These are phyloP conservation scores for Anisognathus igniventris DNA, from an alignment of 2,797 vertebrate genomes.

Conservation along the genomic window DNA sequence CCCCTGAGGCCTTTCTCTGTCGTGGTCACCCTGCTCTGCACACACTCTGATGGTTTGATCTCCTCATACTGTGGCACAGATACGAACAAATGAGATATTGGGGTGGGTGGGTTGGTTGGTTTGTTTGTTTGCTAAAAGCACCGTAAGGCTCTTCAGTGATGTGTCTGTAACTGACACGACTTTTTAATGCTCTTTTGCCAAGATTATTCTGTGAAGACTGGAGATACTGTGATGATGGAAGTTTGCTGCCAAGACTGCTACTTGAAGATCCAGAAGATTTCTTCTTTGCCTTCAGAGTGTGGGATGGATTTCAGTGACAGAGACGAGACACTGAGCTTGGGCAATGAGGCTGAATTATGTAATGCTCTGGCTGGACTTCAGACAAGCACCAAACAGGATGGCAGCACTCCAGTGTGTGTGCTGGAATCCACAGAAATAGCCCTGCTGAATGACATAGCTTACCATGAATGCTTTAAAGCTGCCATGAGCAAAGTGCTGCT, in stretches of 20 bases:
- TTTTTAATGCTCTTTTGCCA: not conserved
- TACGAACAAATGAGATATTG: not conserved
- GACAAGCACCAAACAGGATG: constrained; percentile 72
- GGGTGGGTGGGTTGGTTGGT: accelerated
- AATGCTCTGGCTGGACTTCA: constrained; percentile 88
- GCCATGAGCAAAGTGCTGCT: constrained; percentile 84
- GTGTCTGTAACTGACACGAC: not conserved
- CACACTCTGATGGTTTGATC: not conserved
- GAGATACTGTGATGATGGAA: constrained; percentile 85
- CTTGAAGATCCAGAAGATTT: constrained; percentile 85
- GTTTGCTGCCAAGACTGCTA: constrained; percentile 90
- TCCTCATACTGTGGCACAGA: not conserved
- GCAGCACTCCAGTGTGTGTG: constrained; percentile 70
- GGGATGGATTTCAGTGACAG: constrained; percentile 60
- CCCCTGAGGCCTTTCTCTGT: not conserved
- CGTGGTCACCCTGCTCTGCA: not conserved
- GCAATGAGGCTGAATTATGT: constrained; percentile 89
- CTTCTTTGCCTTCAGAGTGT: constrained; percentile 66
- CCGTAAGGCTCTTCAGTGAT: not conserved
- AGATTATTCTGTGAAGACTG: constrained; percentile 81
- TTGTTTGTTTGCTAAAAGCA: not conserved
- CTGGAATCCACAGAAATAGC: constrained; percentile 91
- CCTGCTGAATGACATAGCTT: constrained; percentile 85
- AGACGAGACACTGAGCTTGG: constrained; percentile 18
- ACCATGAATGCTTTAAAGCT: constrained; percentile 84